phyloP scores from a whole-genome alignment of 2,797 vertebrate genomes.

The Knipowitschia caucasica region DNA sequence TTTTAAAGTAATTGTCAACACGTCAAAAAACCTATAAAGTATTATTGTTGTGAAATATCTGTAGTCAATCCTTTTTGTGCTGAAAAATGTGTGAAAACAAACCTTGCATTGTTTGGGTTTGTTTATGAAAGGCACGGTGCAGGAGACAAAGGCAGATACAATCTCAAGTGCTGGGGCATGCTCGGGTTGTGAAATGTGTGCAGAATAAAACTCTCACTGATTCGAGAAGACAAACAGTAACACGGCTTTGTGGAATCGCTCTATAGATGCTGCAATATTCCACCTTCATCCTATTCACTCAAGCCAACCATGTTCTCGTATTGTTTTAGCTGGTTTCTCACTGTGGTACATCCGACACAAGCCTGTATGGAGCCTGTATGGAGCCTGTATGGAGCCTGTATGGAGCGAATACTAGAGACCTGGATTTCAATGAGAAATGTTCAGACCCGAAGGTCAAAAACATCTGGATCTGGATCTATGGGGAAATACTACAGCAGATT shows the following conservation, averaged over 20 bases:
- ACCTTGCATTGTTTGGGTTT: conserved; percentile 22
- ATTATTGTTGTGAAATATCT: background rate
- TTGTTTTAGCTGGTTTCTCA: background rate
- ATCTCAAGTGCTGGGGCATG: conserved; percentile 21
- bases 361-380: background rate
- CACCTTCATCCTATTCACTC: background rate
- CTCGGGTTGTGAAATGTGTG: conserved; percentile 13
- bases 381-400: background rate
- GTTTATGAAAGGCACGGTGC: background rate
- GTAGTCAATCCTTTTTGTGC: background rate
- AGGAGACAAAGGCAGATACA: conserved; percentile 26
- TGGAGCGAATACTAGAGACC: background rate
- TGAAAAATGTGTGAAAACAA: conserved; percentile 11
- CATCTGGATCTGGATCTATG: background rate
- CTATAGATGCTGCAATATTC: conserved; percentile 7
- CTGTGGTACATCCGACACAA: background rate
- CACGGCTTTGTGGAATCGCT: conserved; percentile 4
- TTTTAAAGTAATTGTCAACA: no score
- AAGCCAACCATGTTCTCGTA: background rate
- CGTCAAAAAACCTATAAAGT: background rate
- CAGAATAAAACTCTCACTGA: conserved; percentile 2
- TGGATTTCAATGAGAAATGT: background rate
- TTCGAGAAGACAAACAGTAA: conserved; percentile 11
- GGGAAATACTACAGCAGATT: background rate
- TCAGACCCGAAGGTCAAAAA: background rate